These are phyloP conservation scores for Synodontis membranacea DNA, from an alignment of 2,113 vertebrate species.

Conservation along the genomic window DNA sequence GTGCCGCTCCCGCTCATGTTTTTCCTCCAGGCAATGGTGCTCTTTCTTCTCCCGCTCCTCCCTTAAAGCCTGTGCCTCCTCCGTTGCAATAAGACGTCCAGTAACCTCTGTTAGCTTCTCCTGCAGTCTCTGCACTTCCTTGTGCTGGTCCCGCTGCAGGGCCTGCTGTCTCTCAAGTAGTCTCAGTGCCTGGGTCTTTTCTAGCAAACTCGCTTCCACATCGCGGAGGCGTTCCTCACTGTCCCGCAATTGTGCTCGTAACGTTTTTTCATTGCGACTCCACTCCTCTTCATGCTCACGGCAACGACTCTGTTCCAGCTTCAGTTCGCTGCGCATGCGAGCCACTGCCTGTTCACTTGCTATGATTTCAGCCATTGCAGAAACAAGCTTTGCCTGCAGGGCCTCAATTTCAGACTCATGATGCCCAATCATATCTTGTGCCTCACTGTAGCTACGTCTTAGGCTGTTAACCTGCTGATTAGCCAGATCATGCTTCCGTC, in stretches of 20 bases:
- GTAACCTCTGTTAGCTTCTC: slow-evolving; percentile 84
- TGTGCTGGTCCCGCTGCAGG: slow-evolving; percentile 83
- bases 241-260: slow-evolving; percentile 84
- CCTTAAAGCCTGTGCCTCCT: slow-evolving; percentile 81
- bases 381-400: slow-evolving; percentile 83
- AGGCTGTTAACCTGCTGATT: slow-evolving; percentile 86
- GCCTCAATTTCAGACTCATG: slow-evolving; percentile 87
- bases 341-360: slow-evolving; percentile 86
- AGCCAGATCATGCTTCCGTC: slow-evolving; percentile 85
- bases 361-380: slow-evolving; percentile 82
- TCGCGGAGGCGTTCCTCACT: slow-evolving; percentile 87
- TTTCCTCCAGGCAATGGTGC: slow-evolving; percentile 79
- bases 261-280: slow-evolving; percentile 73
- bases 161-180: slow-evolving; percentile 88
- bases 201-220: slow-evolving; percentile 83
- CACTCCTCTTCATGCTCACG: slow-evolving; percentile 85
- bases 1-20: slow-evolving; percentile 86
- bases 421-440: slow-evolving; percentile 84
- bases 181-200: slow-evolving; percentile 86
- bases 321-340: slow-evolving; percentile 86
- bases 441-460: slow-evolving; percentile 88
- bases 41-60: slow-evolving; percentile 87
- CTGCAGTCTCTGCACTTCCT: slow-evolving; percentile 85
- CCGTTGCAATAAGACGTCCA: slow-evolving; percentile 78
- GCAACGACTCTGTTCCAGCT: slow-evolving; percentile 83